Evolutionary conservation across 2,888 invertebrate species (phyloP).

Genomic region (Trissonchulus sp.): DNA sequence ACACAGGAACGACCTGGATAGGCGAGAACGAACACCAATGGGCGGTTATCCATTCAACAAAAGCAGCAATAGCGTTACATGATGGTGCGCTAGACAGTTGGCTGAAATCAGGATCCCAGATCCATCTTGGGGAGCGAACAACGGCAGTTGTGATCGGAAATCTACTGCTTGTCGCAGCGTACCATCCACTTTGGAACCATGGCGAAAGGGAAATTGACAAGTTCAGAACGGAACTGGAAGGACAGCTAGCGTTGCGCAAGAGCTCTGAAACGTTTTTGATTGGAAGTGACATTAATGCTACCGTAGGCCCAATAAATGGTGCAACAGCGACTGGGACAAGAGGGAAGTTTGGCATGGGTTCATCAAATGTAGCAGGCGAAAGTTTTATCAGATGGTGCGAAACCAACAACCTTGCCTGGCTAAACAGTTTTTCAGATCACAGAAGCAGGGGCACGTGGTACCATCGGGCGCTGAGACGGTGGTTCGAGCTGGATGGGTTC

Average conservation of each 20-base stretch:
- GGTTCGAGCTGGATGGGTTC: slow-evolving; percentile 20
- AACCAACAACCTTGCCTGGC: neutral
- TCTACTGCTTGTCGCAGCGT: neutral
- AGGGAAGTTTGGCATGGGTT: slow-evolving; percentile 11
- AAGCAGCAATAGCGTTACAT: slow-evolving; percentile 13
- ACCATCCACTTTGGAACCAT: slow-evolving; percentile 20
- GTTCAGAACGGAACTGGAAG: slow-evolving; percentile 18
- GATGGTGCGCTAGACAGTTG: slow-evolving; percentile 8
- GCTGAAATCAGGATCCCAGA: slow-evolving; percentile 16
- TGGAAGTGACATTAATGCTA: slow-evolving; percentile 18
- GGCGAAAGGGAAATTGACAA: slow-evolving; percentile 15
- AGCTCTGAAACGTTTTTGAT: slow-evolving; percentile 4
- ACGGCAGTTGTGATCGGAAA: neutral
- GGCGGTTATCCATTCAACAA: slow-evolving; percentile 14
- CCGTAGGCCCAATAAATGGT: too few species aligned
- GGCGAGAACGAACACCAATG: slow-evolving; percentile 21
- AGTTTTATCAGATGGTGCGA: slow-evolving; percentile 12
- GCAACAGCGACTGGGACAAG: neutral
- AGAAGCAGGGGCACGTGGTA: slow-evolving; percentile 19
- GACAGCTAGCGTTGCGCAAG: slow-evolving; percentile 6
- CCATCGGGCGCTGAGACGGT: slow-evolving; percentile 13
- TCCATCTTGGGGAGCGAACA: slow-evolving; percentile 9
- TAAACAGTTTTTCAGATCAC: slow-evolving; percentile 13
- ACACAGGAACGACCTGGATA: neutral
- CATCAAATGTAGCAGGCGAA: neutral